Base-by-base conservation (phyloP, 2,113 vertebrate genomes). In the Melanotaenia duboulayi region DNA sequence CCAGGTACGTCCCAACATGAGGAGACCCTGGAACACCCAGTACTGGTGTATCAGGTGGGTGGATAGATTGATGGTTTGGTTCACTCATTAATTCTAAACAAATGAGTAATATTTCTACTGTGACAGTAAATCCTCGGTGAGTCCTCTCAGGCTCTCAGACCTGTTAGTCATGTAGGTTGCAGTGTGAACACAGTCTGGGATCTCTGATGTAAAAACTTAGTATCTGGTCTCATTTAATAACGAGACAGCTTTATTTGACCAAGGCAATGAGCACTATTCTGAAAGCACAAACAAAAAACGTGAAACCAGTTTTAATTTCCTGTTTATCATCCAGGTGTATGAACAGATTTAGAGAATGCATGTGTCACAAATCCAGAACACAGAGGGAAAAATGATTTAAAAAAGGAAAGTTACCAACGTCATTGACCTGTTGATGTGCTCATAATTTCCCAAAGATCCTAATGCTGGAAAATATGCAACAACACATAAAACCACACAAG, bases 381-480 rank as follows among this genome's bases (percentile, higher is more conserved):
- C 78, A 80, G 46, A 67, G 58, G 80, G 94, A 46, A 94, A 94
- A 95, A 94, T 93, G 94, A 95, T 95, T 94, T 94, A 96, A 95
- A 94, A 95, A 93, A 94, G 93, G 93, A 95, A 93, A 96, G 96
- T 98, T 97, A 98, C 96, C 96, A 96, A 96, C 94, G 95, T 95
- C 95, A 96, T 95, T 96, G 96, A 97, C 95, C 95, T 96, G 95
- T 95, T 95, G 96, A 94, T 93, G 95, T 94, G 95, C 94, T 97
- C 94, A 97, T 96, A 95, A 96, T 95, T 94, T 96, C 96, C 96
- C 96, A 96, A 94, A 97, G 96, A 96, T 96, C 95, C 95, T 97
- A 97, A 96, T 96, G 96, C 96, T 97, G 96, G 90, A 97, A 97
- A 96, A 97, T 96, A 97, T 94, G 95, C 95, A 96, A 97, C 96